Conservation (phyloP, 2,888 invertebrate species). For the Acanthopleura granulata region DNA sequence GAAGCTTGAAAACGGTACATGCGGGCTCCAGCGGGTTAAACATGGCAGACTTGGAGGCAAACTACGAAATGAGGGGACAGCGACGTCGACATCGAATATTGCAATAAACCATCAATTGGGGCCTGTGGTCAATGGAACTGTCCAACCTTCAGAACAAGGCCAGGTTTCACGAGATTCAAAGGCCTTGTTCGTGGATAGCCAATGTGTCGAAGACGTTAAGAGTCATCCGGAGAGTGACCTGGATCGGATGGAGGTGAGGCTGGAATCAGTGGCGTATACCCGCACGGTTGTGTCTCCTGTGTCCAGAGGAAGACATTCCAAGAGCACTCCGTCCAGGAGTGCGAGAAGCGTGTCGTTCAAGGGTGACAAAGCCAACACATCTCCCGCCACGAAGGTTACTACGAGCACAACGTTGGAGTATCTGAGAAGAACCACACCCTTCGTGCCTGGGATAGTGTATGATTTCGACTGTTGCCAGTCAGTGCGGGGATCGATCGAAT, state of each 20-base stretch:
- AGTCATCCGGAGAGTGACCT: neutral
- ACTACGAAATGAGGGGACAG: neutral
- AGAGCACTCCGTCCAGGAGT: neutral
- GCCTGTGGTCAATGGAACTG: neutral
- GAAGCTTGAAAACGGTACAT: neutral
- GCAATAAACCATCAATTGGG: neutral
- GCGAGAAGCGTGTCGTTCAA: neutral
- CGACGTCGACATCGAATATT: neutral
- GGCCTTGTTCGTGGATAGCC: neutral
- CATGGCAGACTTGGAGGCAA: neutral
- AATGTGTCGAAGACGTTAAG: neutral
- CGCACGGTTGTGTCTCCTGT: neutral
- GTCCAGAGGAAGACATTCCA: neutral
- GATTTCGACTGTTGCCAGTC: slow-evolving; percentile 30
- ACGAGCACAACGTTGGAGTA: slow-evolving; percentile 33
- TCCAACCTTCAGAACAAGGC: neutral
- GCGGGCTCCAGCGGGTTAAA: neutral
- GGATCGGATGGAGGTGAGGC: neutral
- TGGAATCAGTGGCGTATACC: neutral
- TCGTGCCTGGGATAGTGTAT: neutral
- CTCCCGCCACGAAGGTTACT: slow-evolving; percentile 36
- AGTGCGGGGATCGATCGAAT: slow-evolving; percentile 31
- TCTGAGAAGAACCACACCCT: neutral
- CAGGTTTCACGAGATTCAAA: neutral
- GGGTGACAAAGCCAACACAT: slow-evolving; percentile 16